A percentile compares a stretch with the other conserved stretches of the same genome.
phyloP scores from a whole-genome alignment of 35 echinoderm and acorn worm species.

The Nesometra sesokonis region DNA sequence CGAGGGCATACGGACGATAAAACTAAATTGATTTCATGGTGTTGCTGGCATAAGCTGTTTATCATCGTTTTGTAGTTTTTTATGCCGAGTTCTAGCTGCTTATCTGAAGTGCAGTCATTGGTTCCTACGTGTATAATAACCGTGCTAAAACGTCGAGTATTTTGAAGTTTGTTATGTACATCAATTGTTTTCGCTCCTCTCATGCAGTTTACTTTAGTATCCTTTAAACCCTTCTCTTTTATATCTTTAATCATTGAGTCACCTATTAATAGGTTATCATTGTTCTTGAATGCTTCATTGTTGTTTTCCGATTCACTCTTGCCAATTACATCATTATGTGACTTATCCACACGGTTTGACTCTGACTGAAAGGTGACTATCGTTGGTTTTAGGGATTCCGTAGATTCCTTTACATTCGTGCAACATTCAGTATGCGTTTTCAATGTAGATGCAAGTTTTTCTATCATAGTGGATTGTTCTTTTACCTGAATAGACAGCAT shows the following conservation, averaged over 20 bases:
- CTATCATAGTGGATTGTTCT: too few relatives aligned
- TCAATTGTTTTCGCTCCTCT: neutral
- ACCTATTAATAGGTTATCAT: neutral
- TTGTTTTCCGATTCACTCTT: too few relatives aligned
- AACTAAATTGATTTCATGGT: neutral
- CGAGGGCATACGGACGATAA: neutral
- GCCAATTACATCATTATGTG: too few relatives aligned
- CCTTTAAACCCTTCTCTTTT: neutral
- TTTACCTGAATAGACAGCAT: too few relatives aligned
- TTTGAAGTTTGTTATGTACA: neutral
- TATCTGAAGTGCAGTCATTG: neutral
- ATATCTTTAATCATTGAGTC: neutral
- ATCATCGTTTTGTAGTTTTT: neutral
- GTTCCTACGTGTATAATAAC: neutral
- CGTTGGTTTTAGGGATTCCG: too few relatives aligned
- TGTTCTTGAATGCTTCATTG: neutral
- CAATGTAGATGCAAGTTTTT: too few relatives aligned
- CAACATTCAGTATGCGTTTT: too few relatives aligned
- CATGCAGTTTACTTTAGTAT: neutral
- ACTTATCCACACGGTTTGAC: too few relatives aligned
- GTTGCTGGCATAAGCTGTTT: neutral
- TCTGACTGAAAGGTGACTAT: too few relatives aligned
- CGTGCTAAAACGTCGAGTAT: neutral
- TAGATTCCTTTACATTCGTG: too few relatives aligned
- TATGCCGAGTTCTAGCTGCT: neutral